Evolutionary conservation across 2,888 invertebrate species (phyloP), one percentile per base, ranked within the genome.

Genomic region (Drosophila prolongata): DNA sequence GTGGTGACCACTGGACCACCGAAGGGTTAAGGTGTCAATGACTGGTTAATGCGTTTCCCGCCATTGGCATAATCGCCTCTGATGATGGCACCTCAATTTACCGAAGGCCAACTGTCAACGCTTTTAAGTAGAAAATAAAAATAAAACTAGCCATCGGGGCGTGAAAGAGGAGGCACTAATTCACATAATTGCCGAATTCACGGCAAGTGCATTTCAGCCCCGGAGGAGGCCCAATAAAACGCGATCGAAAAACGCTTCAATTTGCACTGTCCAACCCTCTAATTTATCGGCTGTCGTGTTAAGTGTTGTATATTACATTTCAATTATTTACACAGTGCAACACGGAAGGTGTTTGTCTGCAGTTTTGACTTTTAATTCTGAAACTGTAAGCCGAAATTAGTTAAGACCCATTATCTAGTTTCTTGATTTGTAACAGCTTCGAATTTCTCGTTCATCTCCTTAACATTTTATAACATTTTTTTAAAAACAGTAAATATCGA

Each of bases 61-160:
- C 27, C 67, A 37, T 87, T 87, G 77, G 77, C 78, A 76, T 78
- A 88, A 87, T 68, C 66, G 73, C 62, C 55, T 69, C 60, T 30
- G 30, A 30, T 80, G 78, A 81, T 83, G 83, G 75, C 81, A 83
- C 79, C 78, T 83, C 74, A 80, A 86, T 85, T 79, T 60, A 55
- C 61, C 42, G 16, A 35, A 43, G 67, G 67, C 66, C 68, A 61
- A 59, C 76, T 76, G 79, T 79, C 79, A 79, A 66, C 57, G 64
- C 46, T 40, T 66, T 66, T 27, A 62, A 62, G 40, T 38, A 42
- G 55, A 55, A n/a, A 53, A 58, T 19, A 52, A 55, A n/a, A 53
- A 58, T 19, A 52, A 34, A 14, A 10, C 60, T 11, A 49, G 54
- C n/a, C 13, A 30, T 49, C 19, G 34, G 30, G 34, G 16, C 54